phyloP scores from a whole-genome alignment of 2,113 vertebrate species.

The Halcyon malimbica region DNA sequence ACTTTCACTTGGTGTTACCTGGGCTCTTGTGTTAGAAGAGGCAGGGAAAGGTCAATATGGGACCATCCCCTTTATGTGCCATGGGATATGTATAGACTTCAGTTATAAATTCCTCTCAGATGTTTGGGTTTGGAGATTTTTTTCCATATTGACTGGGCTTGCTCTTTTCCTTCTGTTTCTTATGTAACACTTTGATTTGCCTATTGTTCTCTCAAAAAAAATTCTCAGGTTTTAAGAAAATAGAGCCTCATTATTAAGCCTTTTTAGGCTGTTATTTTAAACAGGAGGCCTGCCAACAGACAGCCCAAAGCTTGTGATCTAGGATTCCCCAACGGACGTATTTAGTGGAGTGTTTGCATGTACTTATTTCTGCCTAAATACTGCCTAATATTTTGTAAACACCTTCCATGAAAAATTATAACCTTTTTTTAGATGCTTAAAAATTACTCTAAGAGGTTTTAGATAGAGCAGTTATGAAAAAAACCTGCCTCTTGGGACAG shows the following conservation, averaged over 20 bases:
- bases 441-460: neutral
- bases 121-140: neutral
- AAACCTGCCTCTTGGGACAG: neutral
- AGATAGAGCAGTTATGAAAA: neutral
- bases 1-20: neutral
- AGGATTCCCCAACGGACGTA: neutral
- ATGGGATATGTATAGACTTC: rapidly evolving
- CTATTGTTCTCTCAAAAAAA: neutral
- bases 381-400: neutral
- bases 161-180: neutral
- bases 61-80: neutral
- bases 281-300: neutral
- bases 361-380: neutral
- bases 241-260: rapidly evolving
- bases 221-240: neutral
- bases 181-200: neutral
- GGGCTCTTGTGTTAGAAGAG: rapidly evolving
- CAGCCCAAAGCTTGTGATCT: neutral
- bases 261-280: neutral
- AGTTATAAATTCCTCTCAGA: neutral
- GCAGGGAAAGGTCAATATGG: neutral
- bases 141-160: neutral
- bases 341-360: neutral
- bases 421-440: neutral
- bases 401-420: neutral